Evolutionary conservation across 2,113 vertebrate species (phyloP).

Genomic region (Rhinoderma darwinii): DNA sequence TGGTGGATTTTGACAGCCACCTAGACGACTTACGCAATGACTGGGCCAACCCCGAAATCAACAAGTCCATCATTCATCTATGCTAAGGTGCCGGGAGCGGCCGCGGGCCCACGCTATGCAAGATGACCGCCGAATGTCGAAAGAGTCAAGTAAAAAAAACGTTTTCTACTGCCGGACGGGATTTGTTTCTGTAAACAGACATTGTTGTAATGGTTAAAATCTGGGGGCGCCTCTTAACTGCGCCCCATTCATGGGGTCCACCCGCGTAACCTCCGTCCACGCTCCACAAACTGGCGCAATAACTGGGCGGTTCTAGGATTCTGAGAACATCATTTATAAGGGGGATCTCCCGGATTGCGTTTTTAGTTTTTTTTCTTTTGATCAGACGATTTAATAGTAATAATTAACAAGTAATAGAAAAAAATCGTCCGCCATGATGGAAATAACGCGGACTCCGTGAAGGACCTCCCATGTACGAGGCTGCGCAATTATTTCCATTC

Average conservation of each 20-base stretch:
- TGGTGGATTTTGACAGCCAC: slow-evolving; percentile 97
- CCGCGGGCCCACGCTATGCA: slow-evolving; percentile 50
- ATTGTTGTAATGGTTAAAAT: background rate
- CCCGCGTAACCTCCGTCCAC: background rate
- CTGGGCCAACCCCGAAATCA: slow-evolving; percentile 98
- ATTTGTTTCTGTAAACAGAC: background rate
- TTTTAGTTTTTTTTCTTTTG: no score
- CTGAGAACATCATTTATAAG: slow-evolving; percentile 68
- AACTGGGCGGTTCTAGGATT: slow-evolving; percentile 2
- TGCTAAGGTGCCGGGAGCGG: slow-evolving; percentile 73
- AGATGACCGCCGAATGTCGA: slow-evolving; percentile 46
- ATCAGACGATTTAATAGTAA: background rate
- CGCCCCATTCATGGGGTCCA: background rate
- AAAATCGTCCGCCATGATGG: no score
- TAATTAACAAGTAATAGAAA: no score
- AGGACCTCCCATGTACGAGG: no score
- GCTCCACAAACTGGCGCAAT: background rate
- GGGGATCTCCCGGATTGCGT: slow-evolving; percentile 39
- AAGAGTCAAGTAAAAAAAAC: slow-evolving; percentile 1
- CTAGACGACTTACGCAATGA: slow-evolving; percentile 96
- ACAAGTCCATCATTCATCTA: slow-evolving; percentile 93
- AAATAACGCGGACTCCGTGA: no score
- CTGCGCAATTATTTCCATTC: no score
- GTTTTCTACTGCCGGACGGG: background rate
- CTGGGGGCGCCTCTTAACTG: background rate